Evolutionary conservation across 2,888 invertebrate species (phyloP).

Genomic region (Nebria salina): DNA sequence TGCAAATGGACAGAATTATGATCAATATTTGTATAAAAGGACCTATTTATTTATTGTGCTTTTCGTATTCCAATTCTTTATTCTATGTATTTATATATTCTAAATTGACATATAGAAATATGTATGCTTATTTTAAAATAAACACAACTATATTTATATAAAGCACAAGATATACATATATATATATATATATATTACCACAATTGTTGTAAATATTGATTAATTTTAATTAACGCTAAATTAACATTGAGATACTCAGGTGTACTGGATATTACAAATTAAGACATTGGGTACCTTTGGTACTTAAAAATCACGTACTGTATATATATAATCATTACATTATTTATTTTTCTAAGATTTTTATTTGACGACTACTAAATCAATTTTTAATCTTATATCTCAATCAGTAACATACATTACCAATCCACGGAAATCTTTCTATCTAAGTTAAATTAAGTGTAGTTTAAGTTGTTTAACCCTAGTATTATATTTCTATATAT

Average conservation of each 20-base stretch:
- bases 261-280: slow-evolving; percentile 13
- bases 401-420: slow-evolving; percentile 4
- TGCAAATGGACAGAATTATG: background rate
- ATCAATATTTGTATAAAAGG: background rate
- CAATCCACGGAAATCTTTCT: background rate
- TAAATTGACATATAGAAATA: background rate
- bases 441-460: background rate
- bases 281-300: slow-evolving; percentile 7
- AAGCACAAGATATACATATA: background rate
- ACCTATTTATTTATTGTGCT: background rate
- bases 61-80: background rate
- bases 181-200: background rate
- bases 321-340: slow-evolving; percentile 10
- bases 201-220: background rate
- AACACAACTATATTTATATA: slow-evolving; percentile 1
- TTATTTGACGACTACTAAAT: background rate
- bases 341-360: slow-evolving; percentile 13
- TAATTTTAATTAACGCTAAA: background rate
- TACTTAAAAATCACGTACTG: slow-evolving; percentile 10
- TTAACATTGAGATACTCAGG: slow-evolving; percentile 9
- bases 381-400: background rate
- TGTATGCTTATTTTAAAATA: background rate
- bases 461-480: slow-evolving; percentile 22
- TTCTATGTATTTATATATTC: background rate
- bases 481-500: slow-evolving; percentile 22